phyloP scores from a whole-genome alignment of 2,888 invertebrate genomes.

The Erebia aethiops region DNA sequence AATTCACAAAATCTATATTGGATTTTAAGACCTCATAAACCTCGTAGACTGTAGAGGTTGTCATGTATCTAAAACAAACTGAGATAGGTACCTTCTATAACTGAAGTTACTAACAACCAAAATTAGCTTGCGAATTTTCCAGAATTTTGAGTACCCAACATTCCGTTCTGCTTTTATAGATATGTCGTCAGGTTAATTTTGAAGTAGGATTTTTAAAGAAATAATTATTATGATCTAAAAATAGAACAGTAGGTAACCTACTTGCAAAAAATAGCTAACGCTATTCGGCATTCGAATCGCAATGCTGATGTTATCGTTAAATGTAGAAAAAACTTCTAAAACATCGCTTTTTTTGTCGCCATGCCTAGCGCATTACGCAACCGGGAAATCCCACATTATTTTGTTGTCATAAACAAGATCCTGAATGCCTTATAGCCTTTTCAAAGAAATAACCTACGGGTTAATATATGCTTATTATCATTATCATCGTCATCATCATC shows the following conservation, averaged over 20 bases:
- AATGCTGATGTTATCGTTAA: constrained; percentile 9
- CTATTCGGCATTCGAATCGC: neutral
- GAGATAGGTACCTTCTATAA: no score
- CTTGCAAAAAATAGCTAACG: neutral
- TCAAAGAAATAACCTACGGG: neutral
- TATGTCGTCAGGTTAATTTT: no score
- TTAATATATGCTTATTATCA: neutral
- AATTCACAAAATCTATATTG: no score
- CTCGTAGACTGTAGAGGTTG: no score
- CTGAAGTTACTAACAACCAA: no score
- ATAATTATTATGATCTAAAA: neutral
- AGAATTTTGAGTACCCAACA: neutral
- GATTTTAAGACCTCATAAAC: no score
- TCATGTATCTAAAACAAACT: no score
- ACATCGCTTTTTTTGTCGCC: constrained; percentile 40
- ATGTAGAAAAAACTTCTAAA: constrained; percentile 9
- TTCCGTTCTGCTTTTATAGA: neutral
- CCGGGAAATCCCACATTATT: constrained; percentile 47
- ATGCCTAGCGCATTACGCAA: constrained; percentile 46
- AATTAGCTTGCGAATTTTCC: no score
- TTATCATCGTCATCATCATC: no score
- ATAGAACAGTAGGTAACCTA: neutral
- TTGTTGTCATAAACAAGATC: constrained; percentile 42
- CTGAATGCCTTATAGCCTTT: constrained; percentile 36
- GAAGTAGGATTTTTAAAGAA: no score